These are phyloP conservation scores for Ficedula albicollis DNA, from an alignment of 2,797 vertebrate species.

Conservation along the genomic window DNA sequence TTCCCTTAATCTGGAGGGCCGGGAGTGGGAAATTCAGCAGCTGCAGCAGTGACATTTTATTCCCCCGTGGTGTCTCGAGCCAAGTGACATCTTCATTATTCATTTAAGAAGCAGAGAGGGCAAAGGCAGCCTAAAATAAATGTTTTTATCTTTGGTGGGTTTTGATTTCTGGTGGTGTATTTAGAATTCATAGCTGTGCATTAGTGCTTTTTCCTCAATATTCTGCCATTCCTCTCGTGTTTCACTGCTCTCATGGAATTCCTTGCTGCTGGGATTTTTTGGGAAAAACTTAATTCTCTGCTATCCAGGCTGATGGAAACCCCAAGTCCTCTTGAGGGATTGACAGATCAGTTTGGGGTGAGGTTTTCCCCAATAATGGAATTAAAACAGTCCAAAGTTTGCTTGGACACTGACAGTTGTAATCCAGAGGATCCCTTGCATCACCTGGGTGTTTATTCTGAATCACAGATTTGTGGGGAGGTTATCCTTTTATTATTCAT, in stretches of 20 bases:
- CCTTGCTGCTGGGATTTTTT: not conserved
- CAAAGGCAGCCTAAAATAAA: constrained; percentile 43
- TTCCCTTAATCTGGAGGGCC: constrained; percentile 69
- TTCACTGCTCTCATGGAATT: not conserved
- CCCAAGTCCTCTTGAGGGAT: not conserved
- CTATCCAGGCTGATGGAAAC: too few species aligned
- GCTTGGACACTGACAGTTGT: not conserved
- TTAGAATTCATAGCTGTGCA: not conserved
- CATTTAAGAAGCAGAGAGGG: constrained; percentile 37
- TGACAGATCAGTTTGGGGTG: rapidly evolving
- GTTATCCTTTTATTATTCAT: not conserved
- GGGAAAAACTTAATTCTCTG: not conserved
- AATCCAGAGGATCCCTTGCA: not conserved
- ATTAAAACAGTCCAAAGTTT: not conserved
- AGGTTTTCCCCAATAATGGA: rapidly evolving
- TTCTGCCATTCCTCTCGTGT: not conserved
- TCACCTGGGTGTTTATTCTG: not conserved
- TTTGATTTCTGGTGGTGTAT: not conserved
- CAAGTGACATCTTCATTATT: constrained; percentile 70
- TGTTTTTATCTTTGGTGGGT: not conserved
- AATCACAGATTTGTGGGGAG: not conserved
- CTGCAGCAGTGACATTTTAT: constrained; percentile 73
- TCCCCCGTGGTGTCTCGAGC: constrained; percentile 56
- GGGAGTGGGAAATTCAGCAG: constrained; percentile 64
- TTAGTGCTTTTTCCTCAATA: not conserved